Evolutionary conservation across 2,888 invertebrate species (phyloP), one percentile per base, ranked within the genome.

Genomic region (Callinectes sapidus): DNA sequence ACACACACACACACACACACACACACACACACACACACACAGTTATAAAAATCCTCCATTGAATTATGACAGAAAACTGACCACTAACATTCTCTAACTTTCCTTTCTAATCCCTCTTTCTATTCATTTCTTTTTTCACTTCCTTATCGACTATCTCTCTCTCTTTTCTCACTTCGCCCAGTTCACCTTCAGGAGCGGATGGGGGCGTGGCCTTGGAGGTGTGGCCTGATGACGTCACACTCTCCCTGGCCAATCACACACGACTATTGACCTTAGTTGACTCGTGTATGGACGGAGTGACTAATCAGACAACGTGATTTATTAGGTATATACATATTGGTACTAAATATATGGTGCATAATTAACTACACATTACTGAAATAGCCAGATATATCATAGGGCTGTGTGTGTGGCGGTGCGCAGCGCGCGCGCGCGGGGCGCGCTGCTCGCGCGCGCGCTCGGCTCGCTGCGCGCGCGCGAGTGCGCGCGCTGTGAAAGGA

Each of bases 261-360:
- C 28, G 71, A 28, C 71, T 71, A 71, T 71, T 71, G 71, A 71
- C 71, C 71, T 28, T 71, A 23, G 71, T 71, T 71, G 71, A 71
- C 71, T 28, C 71, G n/a, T 71, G 23, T 71, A 71, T n/a, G 71
- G 71, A 71, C n/a, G n/a, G 23, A 28, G n/a, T 28, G 28, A 23
- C n/a, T 71, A 71, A 71, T 71, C 71, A 71, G 71, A 71, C 28
- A 10, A 10, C 23, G 10, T 71, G 71, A 71, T n/a, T 71, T 71
- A 71, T 71, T 71, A 71, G 71, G n/a, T 71, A 28, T 28, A n/a
- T 28, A 71, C 71, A 71, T 71, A 71, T 71, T 71, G 71, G 71
- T 71, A 28, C 71, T 71, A 71, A 71, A 71, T 71, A 71, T 71
- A 71, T 71, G 71, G 71, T 28, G 18, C 71, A 71, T 71, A 71